Evolutionary conservation across 2,113 vertebrate species (phyloP), one percentile per base, ranked within the genome.

Genomic region (Brachionichthys hirsutus): DNA sequence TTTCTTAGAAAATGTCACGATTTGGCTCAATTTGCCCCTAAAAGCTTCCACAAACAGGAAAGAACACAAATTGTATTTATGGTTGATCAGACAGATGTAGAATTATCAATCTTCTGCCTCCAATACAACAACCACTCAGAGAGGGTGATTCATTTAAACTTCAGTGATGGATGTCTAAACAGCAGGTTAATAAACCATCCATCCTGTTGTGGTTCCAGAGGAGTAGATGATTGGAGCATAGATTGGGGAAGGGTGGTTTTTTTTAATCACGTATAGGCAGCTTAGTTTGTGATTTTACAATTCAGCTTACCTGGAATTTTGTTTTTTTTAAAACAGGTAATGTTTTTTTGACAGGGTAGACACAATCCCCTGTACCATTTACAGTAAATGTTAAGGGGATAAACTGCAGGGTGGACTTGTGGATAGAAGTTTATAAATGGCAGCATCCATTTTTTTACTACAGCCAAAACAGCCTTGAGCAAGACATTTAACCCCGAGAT

Each of bases 401-500:
- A 62, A 48, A 38, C 52, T 62, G 53, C 57, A 60, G 55, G 2
- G 19, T 62, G 41, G 60, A 66, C 56, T 57, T 5, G 16, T 30
- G 19, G 56, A 42, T 69, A 48, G 46, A 57, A 52, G 46, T 54
- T 44, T 42, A 47, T 67, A 54, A 73, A 45, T 55, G 67, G 66
- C 55, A 68, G n/a, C 63, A 73, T 75, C 72, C 58, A 46, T 71
- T 38, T 75, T 70, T 69, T 44, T 18, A 61, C 47, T 67, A 30
- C 51, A 80, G 64, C 49, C 64, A 62, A 77, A 75, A 82, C 67
- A 77, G 75, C 71, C 67, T 67, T 73, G 54, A 78, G 68, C 81
- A 77, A 83, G 61, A 67, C 55, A 57, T 44, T 43, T 52, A 72
- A 74, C 43, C 70, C 36, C 44, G 52, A 60, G 36, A 56, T 66